Conservation (phyloP, 1,140 invertebrate genomes). For the Cepaea nemoralis region DNA sequence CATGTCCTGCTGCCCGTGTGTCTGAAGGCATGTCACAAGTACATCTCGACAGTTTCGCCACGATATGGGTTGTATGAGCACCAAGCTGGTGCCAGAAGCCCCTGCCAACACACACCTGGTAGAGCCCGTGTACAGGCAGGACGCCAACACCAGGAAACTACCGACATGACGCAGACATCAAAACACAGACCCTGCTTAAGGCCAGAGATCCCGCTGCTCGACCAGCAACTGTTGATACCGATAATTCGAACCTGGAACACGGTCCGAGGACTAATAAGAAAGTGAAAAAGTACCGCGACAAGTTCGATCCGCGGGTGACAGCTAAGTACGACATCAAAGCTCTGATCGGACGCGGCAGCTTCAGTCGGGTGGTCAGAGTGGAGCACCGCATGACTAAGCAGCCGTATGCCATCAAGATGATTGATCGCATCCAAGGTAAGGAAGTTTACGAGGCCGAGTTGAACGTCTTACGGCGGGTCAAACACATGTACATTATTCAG, state of each 20-base stretch:
- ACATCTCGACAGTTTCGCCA: slow-evolving; percentile 54
- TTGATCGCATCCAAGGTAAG: slow-evolving; percentile 72
- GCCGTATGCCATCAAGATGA: slow-evolving; percentile 77
- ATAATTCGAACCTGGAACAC: slow-evolving; percentile 48
- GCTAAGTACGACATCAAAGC: slow-evolving; percentile 77
- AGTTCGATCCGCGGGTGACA: slow-evolving; percentile 73
- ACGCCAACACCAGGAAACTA: slow-evolving; percentile 48
- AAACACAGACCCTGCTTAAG: slow-evolving; percentile 33
- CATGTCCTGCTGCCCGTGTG: slow-evolving; percentile 30
- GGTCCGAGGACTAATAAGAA: slow-evolving; percentile 62
- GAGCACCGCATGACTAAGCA: slow-evolving; percentile 74
- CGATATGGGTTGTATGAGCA: slow-evolving; percentile 70
- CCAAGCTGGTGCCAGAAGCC: slow-evolving; percentile 68
- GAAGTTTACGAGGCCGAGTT: slow-evolving; percentile 76
- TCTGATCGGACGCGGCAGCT: slow-evolving; percentile 75
- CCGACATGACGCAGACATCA: slow-evolving; percentile 38
- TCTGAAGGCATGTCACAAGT: slow-evolving; percentile 57
- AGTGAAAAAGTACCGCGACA: slow-evolving; percentile 70
- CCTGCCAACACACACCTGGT: slow-evolving; percentile 60
- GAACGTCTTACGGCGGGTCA: slow-evolving; percentile 73
- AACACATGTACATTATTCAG: slow-evolving; percentile 93
- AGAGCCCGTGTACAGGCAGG: slow-evolving; percentile 60
- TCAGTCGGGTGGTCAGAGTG: slow-evolving; percentile 75
- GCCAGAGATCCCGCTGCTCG: slow-evolving; percentile 29
- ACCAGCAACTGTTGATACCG: slow-evolving; percentile 2